A percentile compares a stretch with the other conserved stretches of the same genome.
phyloP scores from a whole-genome alignment of 2,888 invertebrate species.

The Acrobasis repandana region DNA sequence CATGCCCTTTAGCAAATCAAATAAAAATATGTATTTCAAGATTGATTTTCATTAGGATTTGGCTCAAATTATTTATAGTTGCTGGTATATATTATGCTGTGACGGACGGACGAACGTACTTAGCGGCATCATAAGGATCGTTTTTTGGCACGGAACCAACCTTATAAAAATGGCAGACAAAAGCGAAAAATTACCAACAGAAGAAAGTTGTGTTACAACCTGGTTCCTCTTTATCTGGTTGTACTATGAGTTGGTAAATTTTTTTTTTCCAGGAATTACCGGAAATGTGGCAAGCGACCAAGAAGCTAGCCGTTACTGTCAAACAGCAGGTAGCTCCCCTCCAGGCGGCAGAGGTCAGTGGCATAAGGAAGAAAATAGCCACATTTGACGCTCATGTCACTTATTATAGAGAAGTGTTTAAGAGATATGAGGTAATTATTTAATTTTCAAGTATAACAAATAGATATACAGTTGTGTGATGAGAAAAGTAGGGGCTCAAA shows the following conservation, averaged over 20 bases:
- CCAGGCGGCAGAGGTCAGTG: slow-evolving; percentile 96
- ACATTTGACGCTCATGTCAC: slow-evolving; percentile 92
- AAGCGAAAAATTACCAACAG: background rate
- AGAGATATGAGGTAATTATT: slow-evolving; percentile 82
- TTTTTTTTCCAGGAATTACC: slow-evolving; percentile 89
- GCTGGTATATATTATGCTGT: no score
- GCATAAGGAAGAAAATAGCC: slow-evolving; percentile 92
- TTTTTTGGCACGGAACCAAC: no score
- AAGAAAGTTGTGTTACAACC: background rate
- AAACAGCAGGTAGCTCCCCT: slow-evolving; percentile 97
- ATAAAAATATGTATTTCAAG: no score
- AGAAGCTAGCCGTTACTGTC: slow-evolving; percentile 94
- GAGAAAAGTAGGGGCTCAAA: no score
- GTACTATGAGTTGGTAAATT: background rate
- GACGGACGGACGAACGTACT: no score
- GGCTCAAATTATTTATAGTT: no score
- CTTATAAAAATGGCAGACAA: no score
- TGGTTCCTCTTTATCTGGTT: no score
- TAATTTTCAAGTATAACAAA: background rate
- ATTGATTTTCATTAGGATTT: no score
- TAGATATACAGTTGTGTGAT: no score
- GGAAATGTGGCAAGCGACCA: slow-evolving; percentile 97
- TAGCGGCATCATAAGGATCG: no score
- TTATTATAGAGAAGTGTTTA: slow-evolving; percentile 94
- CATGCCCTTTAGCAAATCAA: no score